Percentiles rank a stretch among this genome's conserved stretches.
These are phyloP conservation scores for Standfussiana lucernea DNA, from an alignment of 2,888 invertebrate genomes.

Conservation along the genomic window DNA sequence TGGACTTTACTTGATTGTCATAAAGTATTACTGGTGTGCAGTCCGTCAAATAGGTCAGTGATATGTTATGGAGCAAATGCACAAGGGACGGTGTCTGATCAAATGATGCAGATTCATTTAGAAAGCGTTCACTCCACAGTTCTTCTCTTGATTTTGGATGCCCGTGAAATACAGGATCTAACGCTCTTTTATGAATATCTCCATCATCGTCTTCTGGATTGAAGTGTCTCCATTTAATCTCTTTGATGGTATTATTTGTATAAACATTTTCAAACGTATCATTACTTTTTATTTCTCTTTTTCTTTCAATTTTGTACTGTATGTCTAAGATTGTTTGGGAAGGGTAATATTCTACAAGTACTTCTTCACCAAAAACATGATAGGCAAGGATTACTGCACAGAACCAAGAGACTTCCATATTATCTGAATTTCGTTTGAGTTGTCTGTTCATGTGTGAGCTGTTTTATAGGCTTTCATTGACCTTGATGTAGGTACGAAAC, in stretches of 20 bases:
- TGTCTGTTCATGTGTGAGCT: conserved; percentile 29
- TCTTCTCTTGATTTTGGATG: conserved; percentile 91
- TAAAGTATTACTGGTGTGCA: conserved; percentile 93
- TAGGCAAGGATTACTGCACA: conserved; percentile 30
- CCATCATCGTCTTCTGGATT: conserved; percentile 35
- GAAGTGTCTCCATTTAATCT: conserved; percentile 42
- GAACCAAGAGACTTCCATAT: conserved; percentile 54
- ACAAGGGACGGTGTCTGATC: conserved; percentile 92
- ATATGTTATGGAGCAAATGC: conserved; percentile 91
- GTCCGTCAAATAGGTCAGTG: conserved; percentile 90
- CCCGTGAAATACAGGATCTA: conserved; percentile 90
- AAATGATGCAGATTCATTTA: conserved; percentile 79
- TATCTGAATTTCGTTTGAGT: conserved; percentile 34
- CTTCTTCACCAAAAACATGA: conserved; percentile 69
- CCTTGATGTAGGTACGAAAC: conserved; percentile 79
- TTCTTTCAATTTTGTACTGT: conserved; percentile 35
- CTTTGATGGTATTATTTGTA: conserved; percentile 13
- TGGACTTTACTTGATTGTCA: conserved; percentile 90
- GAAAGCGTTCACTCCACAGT: conserved; percentile 88
- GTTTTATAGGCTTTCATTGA: conserved; percentile 78
- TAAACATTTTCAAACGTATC: not conserved
- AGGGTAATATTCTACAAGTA: conserved; percentile 78
- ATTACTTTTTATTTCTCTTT: conserved; percentile 55
- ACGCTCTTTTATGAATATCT: conserved; percentile 76
- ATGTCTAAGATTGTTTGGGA: conserved; percentile 71